Percentiles rank a stretch among this genome's conserved stretches.
These are phyloP conservation scores for Drosophila fungiperda DNA, from an alignment of 2,888 invertebrate genomes.

Conservation along the genomic window DNA sequence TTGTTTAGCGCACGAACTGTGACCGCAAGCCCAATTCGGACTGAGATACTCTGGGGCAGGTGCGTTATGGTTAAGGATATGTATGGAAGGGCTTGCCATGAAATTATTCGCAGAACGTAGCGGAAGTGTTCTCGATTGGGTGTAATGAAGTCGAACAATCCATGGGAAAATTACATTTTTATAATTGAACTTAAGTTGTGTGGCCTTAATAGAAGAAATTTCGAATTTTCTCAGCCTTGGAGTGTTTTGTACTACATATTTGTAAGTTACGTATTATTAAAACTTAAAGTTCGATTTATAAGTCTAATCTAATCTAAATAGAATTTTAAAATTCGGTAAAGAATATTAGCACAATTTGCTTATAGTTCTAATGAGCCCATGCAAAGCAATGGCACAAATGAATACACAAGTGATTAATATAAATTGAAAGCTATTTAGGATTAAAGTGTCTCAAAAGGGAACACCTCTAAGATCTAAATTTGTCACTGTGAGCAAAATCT, in stretches of 20 bases:
- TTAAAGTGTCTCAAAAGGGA: neutral
- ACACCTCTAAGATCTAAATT: conserved; percentile 3
- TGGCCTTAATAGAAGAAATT: neutral
- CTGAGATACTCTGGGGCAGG: conserved; percentile 63
- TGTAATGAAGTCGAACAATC: conserved; percentile 24
- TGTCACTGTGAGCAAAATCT: neutral
- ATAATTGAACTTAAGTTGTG: conserved; percentile 6
- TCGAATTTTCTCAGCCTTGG: neutral
- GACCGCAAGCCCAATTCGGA: conserved; percentile 62
- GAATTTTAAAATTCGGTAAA: no score
- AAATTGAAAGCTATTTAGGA: neutral
- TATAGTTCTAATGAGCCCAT: neutral
- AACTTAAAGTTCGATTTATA: no score
- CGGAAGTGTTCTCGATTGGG: conserved; percentile 53
- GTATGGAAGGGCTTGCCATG: conserved; percentile 17
- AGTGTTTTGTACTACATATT: neutral
- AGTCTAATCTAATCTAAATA: no score
- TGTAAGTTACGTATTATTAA: neutral
- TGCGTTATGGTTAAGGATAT: conserved; percentile 60
- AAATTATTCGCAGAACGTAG: conserved; percentile 17
- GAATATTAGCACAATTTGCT: neutral
- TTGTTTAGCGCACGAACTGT: conserved; percentile 73
- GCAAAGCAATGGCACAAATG: neutral
- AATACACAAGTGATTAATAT: neutral
- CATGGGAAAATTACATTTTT: conserved; percentile 42